Conservation (phyloP, 1,140 invertebrate species). For the Leptopilina clavipes region DNA sequence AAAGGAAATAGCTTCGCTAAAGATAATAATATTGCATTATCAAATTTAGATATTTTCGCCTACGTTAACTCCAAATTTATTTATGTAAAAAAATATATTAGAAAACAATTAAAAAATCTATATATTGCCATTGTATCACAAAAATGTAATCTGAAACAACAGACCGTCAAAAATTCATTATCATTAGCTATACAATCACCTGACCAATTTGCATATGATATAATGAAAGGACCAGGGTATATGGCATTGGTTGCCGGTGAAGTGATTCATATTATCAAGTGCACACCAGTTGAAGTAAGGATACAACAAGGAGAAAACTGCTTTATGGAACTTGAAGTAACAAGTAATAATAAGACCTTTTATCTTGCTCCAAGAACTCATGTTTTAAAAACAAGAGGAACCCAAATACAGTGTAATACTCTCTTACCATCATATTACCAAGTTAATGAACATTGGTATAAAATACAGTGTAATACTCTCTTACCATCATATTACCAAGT, state of each 20-base stretch:
- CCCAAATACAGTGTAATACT: not conserved
- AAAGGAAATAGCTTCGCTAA: too few relatives aligned
- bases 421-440: too few relatives aligned
- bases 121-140: slow-evolving; percentile 44
- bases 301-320: not conserved
- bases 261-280: slow-evolving; percentile 46
- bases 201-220: slow-evolving; percentile 46
- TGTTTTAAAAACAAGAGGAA: not conserved
- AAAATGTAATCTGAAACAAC: slow-evolving; percentile 44
- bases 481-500: too few relatives aligned
- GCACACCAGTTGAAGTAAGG: slow-evolving; percentile 27
- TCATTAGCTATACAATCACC: slow-evolving; percentile 39
- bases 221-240: slow-evolving; percentile 49
- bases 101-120: not conserved
- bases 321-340: slow-evolving; percentile 5
- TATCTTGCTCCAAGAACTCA: slow-evolving; percentile 15
- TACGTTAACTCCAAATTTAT: too few relatives aligned
- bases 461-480: too few relatives aligned
- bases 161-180: slow-evolving; percentile 43
- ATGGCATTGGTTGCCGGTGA: slow-evolving; percentile 40
- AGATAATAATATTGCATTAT: too few relatives aligned
- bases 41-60: not conserved
- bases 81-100: not conserved
- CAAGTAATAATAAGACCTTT: not conserved
- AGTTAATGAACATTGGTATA: too few relatives aligned